Base-by-base conservation (phyloP, 2,888 invertebrate species). In the Rhogogaster chlorosoma region DNA sequence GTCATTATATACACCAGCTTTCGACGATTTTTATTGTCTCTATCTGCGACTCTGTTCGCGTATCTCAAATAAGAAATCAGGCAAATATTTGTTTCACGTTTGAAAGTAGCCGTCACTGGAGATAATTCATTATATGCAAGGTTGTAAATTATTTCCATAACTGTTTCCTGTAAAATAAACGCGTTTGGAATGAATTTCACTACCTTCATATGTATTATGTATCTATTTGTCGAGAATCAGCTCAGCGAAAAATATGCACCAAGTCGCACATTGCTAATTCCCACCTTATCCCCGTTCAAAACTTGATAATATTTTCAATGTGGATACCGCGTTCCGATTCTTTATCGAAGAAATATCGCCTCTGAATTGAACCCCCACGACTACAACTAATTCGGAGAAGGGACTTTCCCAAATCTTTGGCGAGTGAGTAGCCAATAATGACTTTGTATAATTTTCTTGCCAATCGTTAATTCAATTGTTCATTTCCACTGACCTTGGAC, bases 71-170 rank as follows among this genome's bases (percentile, higher is more conserved):
- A 45, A 80, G 36, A 80, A 22, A 80, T 80, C 6, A 15, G 38
- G 15, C 45, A 61, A 80, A 80, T 80, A 61, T 80, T 80, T 80
- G 80, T 26, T 61, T 26, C 15, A 29, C 12, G 78, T 82, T 83
- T 61, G 80, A 84, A 77, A 84, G 73, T 38, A 12, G 57, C 75
- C 78, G 64, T n/a, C 32, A 71, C 77, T 15, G 38, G 22, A 53
- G 84, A 67, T 57, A 38, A 67, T 26, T 73, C 67, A 61, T n/a
- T 38, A 45, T 38, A 45, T 64, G 12, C 70, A 32, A 38, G 83
- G 83, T 80, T 73, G 57, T 85, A 87, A 87, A 87, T 86, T 75
- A 75, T 84, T 70, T 78, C 85, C 85, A 87, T 87, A 87, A 86
- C 57, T 26, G 10, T 67, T 85, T 85, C 83, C 42, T 18, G 70